These are phyloP conservation scores for Spea multiplicata DNA, from an alignment of 2,113 vertebrate species.

Conservation along the genomic window DNA sequence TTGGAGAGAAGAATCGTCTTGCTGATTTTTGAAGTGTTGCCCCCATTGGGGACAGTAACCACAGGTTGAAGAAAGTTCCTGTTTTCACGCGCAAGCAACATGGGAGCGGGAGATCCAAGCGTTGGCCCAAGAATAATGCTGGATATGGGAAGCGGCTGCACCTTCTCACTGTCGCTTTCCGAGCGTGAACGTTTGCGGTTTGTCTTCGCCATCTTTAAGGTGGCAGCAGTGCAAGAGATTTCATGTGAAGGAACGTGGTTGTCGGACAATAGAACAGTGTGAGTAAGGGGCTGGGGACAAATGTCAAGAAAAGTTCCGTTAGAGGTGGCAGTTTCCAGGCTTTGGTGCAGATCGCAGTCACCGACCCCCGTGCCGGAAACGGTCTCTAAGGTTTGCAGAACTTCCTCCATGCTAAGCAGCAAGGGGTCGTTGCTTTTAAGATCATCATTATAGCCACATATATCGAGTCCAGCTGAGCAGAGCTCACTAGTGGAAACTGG, in stretches of 20 bases:
- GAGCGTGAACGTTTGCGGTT: constrained; percentile 92
- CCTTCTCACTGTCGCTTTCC: constrained; percentile 93
- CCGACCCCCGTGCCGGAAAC: constrained; percentile 77
- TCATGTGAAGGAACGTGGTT: constrained; percentile 68
- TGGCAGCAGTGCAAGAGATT: constrained; percentile 74
- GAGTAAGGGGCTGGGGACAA: constrained; percentile 76
- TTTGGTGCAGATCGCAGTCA: constrained; percentile 70
- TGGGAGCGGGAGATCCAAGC: constrained; percentile 71
- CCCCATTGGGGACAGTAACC: constrained; percentile 82
- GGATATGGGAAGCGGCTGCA: constrained; percentile 88
- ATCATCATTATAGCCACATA: constrained; percentile 86
- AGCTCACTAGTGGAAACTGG: constrained; percentile 73
- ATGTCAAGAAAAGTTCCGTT: constrained; percentile 80
- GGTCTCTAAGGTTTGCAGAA: constrained; percentile 88
- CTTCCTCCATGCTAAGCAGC: constrained; percentile 88
- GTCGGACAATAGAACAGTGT: constrained; percentile 71
- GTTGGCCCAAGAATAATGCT: constrained; percentile 88
- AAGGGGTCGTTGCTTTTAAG: constrained; percentile 85
- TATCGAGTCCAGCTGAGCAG: constrained; percentile 80
- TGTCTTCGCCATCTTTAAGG: constrained; percentile 77
- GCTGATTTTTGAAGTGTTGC: constrained; percentile 79
- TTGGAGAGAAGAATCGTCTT: constrained; percentile 81
- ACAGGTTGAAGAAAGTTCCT: constrained; percentile 78
- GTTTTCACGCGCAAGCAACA: constrained; percentile 76
- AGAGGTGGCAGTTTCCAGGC: constrained; percentile 69